phyloP scores from a whole-genome alignment of 2,888 invertebrate genomes.

The Orthosia incerta region DNA sequence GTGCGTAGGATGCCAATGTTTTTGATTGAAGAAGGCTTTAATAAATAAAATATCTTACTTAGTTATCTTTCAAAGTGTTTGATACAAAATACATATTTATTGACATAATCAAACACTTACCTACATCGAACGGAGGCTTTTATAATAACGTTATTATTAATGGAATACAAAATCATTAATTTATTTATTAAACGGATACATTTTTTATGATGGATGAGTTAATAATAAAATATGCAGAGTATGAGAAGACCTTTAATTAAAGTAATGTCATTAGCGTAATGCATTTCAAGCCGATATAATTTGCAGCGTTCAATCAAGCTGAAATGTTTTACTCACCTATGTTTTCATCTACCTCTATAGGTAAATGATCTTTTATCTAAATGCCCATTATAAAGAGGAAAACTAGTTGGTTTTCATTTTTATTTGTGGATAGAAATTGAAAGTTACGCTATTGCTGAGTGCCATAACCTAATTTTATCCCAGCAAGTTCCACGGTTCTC shows the following conservation, averaged over 20 bases:
- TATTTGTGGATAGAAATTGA: too few species aligned
- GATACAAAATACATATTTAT: neutral
- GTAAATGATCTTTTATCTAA: neutral
- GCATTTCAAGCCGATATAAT: slow-evolving; percentile 25
- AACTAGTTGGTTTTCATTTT: too few species aligned
- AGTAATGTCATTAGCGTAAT: slow-evolving; percentile 55
- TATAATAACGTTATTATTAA: neutral
- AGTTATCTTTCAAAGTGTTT: neutral
- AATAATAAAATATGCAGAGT: slow-evolving; percentile 25
- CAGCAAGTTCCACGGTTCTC: too few species aligned
- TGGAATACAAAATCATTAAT: neutral
- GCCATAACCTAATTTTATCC: too few species aligned
- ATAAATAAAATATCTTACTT: too few species aligned
- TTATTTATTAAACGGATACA: slow-evolving; percentile 23
- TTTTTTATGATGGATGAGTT: slow-evolving; percentile 13
- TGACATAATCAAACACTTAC: neutral
- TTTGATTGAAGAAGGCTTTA: too few species aligned
- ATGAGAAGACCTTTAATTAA: slow-evolving; percentile 15
- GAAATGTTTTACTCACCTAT: slow-evolving; percentile 34
- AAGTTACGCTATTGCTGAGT: too few species aligned
- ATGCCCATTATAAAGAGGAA: too few species aligned
- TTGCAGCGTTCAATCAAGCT: slow-evolving; percentile 46
- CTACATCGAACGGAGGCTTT: neutral
- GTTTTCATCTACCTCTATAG: neutral
- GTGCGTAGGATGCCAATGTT: too few species aligned